phyloP scores from a whole-genome alignment of 2,113 vertebrate species.

The Oncorhynchus masou region DNA sequence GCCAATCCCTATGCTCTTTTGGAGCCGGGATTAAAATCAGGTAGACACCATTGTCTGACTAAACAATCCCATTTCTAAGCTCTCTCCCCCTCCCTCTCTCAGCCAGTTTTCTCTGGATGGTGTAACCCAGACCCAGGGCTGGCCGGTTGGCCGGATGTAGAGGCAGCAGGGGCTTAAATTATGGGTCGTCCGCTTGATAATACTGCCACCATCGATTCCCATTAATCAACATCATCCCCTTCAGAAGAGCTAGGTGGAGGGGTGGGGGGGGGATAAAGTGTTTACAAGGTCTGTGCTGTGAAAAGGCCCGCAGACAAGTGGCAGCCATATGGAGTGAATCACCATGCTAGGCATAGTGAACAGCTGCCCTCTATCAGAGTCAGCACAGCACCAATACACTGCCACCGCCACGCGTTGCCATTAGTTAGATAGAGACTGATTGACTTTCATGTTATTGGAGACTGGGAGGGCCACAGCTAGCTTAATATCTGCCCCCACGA shows the following conservation, averaged over 20 bases:
- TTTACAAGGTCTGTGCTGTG: conserved; percentile 65
- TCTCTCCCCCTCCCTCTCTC: conserved; percentile 10
- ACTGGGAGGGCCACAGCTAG: conserved; percentile 4
- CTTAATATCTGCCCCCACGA: conserved; percentile 54
- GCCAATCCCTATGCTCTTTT: conserved; percentile 66
- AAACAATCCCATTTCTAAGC: conserved; percentile 73
- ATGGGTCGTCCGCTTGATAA: conserved; percentile 50
- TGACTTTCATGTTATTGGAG: conserved; percentile 53
- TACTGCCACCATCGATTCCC: conserved; percentile 58
- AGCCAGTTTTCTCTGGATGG: conserved; percentile 29
- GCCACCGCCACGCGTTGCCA: background rate
- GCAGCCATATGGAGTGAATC: conserved; percentile 68
- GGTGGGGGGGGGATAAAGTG: conserved; percentile 62
- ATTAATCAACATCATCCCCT: conserved; percentile 67
- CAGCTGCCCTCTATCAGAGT: conserved; percentile 67
- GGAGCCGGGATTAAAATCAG: conserved; percentile 73
- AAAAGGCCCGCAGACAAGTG: conserved; percentile 60
- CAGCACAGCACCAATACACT: background rate
- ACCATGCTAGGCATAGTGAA: conserved; percentile 38
- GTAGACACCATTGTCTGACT: conserved; percentile 77
- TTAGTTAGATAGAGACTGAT: conserved; percentile 6
- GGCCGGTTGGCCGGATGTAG: conserved; percentile 51
- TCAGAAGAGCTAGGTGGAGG: conserved; percentile 65
- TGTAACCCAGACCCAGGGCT: conserved; percentile 11
- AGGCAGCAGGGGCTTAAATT: conserved; percentile 54